Conservation (phyloP, 2,113 vertebrate species). For the Syngnathus typhle region DNA sequence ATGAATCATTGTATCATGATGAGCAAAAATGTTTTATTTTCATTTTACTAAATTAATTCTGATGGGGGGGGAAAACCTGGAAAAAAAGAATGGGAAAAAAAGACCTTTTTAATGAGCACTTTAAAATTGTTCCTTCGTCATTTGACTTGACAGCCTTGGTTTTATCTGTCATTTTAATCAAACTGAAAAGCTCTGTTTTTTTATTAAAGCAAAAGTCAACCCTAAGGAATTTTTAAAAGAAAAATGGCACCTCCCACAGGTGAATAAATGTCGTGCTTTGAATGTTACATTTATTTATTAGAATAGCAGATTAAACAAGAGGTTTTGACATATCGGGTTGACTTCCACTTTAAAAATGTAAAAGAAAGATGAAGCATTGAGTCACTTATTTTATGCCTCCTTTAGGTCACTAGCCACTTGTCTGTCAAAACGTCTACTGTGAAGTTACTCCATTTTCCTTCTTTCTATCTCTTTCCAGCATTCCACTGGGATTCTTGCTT, state of each 20-base stretch:
- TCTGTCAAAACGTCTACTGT: conserved; percentile 47
- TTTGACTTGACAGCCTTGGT: conserved; percentile 27
- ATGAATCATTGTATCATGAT: not conserved
- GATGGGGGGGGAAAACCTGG: no score
- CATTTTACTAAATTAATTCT: not conserved
- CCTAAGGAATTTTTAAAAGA: no score
- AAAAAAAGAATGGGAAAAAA: no score
- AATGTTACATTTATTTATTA: no score
- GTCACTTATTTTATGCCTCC: conserved; percentile 37
- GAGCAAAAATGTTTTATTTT: not conserved
- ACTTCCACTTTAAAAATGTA: conserved; percentile 5
- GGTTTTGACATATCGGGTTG: no score
- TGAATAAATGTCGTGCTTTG: no score
- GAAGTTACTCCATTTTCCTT: conserved; percentile 26
- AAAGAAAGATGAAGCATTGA: conserved; percentile 35
- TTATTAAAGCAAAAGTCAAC: conserved; percentile 49
- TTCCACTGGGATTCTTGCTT: conserved; percentile 48
- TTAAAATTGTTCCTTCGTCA: conserved; percentile 11
- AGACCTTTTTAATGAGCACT: not conserved
- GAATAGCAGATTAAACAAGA: no score
- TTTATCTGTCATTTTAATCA: conserved; percentile 54
- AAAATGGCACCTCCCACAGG: no score
- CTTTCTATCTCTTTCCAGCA: conserved; percentile 38
- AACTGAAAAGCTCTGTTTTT: conserved; percentile 35
- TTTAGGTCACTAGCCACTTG: conserved; percentile 43